phyloP scores from a whole-genome alignment of 2,888 invertebrate genomes.

The Osmoderma eremita region DNA sequence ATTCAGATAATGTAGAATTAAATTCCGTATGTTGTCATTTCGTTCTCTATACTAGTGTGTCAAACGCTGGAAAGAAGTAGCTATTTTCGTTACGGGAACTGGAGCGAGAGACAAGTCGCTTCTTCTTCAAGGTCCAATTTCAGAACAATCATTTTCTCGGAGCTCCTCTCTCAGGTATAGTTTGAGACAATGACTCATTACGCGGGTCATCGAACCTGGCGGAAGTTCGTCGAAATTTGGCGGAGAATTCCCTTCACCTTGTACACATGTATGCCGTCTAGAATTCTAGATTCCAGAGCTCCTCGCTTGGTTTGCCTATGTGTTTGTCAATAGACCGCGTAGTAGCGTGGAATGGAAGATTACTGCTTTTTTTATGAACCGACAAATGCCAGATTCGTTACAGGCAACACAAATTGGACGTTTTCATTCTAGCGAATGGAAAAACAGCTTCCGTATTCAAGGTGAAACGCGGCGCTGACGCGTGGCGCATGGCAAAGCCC shows the following conservation, averaged over 20 bases:
- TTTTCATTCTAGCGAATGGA: too few species aligned
- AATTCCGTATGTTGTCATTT: too few species aligned
- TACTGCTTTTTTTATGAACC: not conserved
- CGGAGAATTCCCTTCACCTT: conserved; percentile 21
- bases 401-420: too few species aligned
- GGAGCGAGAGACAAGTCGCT: conserved; percentile 16
- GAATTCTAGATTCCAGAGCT: not conserved
- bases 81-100: conserved; percentile 15
- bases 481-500: too few species aligned
- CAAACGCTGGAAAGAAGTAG: not conserved
- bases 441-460: too few species aligned
- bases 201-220: conserved; percentile 27
- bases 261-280: not conserved
- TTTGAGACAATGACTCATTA: conserved; percentile 21
- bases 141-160: conserved; percentile 25
- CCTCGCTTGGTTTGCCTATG: too few species aligned
- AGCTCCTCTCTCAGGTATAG: conserved; percentile 20
- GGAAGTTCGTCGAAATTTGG: conserved; percentile 30
- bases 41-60: too few species aligned
- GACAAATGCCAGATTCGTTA: too few species aligned
- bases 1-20: too few species aligned
- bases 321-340: not conserved
- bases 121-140: conserved; percentile 18
- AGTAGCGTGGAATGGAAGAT: not conserved
- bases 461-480: too few species aligned